These are phyloP conservation scores for Silvanus unidentatus DNA, from an alignment of 2,888 invertebrate species.

Conservation along the genomic window DNA sequence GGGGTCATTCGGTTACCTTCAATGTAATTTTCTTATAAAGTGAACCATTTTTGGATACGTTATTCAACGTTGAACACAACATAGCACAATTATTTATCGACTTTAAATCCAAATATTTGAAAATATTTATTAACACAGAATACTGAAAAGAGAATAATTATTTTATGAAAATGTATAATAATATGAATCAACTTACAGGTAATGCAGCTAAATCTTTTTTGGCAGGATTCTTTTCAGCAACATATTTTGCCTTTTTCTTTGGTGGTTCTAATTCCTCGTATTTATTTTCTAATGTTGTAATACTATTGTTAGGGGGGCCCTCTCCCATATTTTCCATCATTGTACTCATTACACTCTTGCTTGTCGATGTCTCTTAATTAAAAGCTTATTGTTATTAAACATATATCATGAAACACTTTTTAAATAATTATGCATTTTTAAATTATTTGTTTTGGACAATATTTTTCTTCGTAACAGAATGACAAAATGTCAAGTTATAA, in stretches of 20 bases:
- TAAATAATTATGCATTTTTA: too few species aligned
- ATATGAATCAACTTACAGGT: conserved; percentile 17
- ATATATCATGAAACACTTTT: too few species aligned
- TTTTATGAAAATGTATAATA: conserved; percentile 3
- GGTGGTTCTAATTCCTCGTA: conserved; percentile 17
- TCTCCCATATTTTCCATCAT: too few species aligned
- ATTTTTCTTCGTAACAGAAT: too few species aligned
- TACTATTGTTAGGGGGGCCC: too few species aligned
- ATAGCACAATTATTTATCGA: conserved; percentile 29
- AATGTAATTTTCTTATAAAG: conserved; percentile 30
- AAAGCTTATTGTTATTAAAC: too few species aligned
- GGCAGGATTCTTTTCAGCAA: conserved; percentile 14
- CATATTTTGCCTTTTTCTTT: conserved; percentile 21
- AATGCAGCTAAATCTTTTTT: conserved; percentile 21
- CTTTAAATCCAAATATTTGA: conserved; percentile 30
- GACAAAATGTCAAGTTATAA: too few species aligned
- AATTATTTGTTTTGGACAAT: too few species aligned
- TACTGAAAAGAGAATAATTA: conserved; percentile 22
- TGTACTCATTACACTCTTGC: too few species aligned
- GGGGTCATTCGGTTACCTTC: conserved; percentile 23
- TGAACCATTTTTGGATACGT: conserved; percentile 29
- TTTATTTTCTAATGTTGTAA: conserved; percentile 9
- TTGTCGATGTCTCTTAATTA: too few species aligned
- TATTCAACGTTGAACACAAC: conserved; percentile 31
- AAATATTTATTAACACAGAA: conserved; percentile 29